Conservation (phyloP, 1,140 invertebrate genomes). For the Trichonephila clavata region DNA sequence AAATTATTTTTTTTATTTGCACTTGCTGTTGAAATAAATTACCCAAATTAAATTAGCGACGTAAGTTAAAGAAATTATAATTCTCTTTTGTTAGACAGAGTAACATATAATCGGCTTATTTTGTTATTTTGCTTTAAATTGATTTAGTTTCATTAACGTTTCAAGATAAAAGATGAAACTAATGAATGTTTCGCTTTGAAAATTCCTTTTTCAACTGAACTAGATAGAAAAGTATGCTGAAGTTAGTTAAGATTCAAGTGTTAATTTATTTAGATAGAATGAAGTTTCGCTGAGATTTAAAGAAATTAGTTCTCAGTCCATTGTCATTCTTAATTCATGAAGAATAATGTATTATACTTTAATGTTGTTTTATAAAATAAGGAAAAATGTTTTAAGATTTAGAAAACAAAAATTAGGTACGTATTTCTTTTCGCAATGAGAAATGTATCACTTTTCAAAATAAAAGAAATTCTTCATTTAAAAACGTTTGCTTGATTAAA, state of each 20-base stretch:
- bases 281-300: too few relatives aligned
- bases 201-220: not conserved
- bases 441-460: too few relatives aligned
- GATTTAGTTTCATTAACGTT: not conserved
- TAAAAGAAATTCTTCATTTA: too few relatives aligned
- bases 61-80: conserved; percentile 34
- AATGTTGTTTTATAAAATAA: too few relatives aligned
- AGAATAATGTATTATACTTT: too few relatives aligned
- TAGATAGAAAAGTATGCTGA: not conserved
- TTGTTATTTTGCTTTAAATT: not conserved
- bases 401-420: too few relatives aligned
- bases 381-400: too few relatives aligned
- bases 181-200: not conserved
- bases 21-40: not conserved
- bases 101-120: not conserved
- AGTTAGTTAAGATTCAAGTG: not conserved
- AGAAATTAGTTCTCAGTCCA: too few relatives aligned
- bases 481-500: too few relatives aligned
- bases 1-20: not conserved
- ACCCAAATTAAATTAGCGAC: conserved; percentile 20
- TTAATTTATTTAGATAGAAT: not conserved
- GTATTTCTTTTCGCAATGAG: too few relatives aligned
- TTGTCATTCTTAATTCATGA: too few relatives aligned
- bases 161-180: not conserved
- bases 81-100: not conserved